phyloP scores from a whole-genome alignment of 2,113 vertebrate species.

The Gallinago jamesoni region DNA sequence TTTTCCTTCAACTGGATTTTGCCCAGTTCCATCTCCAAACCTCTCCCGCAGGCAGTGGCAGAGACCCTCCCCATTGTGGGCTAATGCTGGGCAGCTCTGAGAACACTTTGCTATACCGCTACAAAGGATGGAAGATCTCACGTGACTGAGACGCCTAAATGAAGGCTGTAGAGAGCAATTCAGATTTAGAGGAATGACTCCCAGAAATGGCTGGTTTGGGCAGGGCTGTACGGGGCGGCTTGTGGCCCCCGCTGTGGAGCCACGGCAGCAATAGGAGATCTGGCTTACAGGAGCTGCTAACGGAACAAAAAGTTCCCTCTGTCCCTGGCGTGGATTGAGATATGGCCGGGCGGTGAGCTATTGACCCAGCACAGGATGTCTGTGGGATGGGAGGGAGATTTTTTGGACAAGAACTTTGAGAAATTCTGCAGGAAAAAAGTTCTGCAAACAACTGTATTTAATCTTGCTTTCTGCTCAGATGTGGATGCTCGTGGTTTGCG shows the following conservation, averaged over 20 bases:
- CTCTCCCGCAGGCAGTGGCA: neutral
- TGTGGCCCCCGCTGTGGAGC: neutral
- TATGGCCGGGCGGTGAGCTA: neutral
- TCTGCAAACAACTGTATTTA: constrained; percentile 40
- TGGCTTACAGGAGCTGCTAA: neutral
- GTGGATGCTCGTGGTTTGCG: constrained; percentile 37
- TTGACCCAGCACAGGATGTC: constrained; percentile 61
- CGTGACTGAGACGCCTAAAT: neutral
- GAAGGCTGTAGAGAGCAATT: accelerated
- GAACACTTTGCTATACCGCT: neutral
- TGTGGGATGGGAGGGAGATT: constrained; percentile 44
- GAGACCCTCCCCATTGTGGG: neutral
- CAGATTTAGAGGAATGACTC: neutral
- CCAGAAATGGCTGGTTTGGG: neutral
- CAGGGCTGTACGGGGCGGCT: neutral
- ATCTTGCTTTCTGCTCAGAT: neutral
- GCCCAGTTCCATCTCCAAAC: neutral
- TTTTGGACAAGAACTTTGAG: constrained; percentile 34
- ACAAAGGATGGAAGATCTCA: neutral
- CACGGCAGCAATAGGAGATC: neutral
- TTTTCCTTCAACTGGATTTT: neutral
- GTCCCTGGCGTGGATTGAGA: neutral
- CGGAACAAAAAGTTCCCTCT: constrained; percentile 32
- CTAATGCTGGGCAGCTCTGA: neutral
- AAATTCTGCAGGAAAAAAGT: neutral